Conservation (phyloP, 2,797 vertebrate genomes). For the Ctenopoma kingsleyae region DNA sequence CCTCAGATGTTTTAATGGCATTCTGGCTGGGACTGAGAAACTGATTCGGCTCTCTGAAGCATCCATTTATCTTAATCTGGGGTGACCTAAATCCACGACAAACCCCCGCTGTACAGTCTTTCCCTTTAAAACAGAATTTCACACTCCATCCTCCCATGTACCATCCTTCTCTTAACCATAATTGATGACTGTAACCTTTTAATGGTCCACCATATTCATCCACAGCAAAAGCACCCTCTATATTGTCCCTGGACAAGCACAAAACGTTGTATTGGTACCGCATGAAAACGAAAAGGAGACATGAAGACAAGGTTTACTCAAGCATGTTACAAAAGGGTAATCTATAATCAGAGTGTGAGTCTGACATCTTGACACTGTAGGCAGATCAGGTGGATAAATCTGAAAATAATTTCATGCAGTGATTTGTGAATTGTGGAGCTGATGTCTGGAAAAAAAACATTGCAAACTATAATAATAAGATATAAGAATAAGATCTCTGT, state of each 20-base stretch:
- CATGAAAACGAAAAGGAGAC: constrained; percentile 64
- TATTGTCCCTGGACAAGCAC: constrained; percentile 57
- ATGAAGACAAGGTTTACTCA: constrained; percentile 65
- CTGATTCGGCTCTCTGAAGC: constrained; percentile 77
- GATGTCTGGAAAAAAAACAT: constrained; percentile 23
- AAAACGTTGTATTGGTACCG: constrained; percentile 43
- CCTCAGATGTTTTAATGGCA: constrained; percentile 69
- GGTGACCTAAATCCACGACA: constrained; percentile 86
- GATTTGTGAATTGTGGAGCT: constrained; percentile 47
- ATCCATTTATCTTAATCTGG: constrained; percentile 87
- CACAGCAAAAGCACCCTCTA: constrained; percentile 76
- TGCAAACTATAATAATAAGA: constrained; percentile 28
- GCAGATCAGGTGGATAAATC: constrained; percentile 66
- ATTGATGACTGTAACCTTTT: constrained; percentile 91
- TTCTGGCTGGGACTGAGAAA: constrained; percentile 70
- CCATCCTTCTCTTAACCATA: constrained; percentile 86
- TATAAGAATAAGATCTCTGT: constrained; percentile 5
- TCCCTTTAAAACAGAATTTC: constrained; percentile 82
- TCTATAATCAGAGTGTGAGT: constrained; percentile 70
- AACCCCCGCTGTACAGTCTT: constrained; percentile 74
- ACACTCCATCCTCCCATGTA: constrained; percentile 77
- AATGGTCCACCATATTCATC: constrained; percentile 83
- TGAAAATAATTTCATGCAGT: constrained; percentile 51
- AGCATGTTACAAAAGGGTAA: constrained; percentile 76
- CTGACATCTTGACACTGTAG: constrained; percentile 65